Conservation (phyloP, 2,113 vertebrate species). For the Phyllostomus discolor region DNA sequence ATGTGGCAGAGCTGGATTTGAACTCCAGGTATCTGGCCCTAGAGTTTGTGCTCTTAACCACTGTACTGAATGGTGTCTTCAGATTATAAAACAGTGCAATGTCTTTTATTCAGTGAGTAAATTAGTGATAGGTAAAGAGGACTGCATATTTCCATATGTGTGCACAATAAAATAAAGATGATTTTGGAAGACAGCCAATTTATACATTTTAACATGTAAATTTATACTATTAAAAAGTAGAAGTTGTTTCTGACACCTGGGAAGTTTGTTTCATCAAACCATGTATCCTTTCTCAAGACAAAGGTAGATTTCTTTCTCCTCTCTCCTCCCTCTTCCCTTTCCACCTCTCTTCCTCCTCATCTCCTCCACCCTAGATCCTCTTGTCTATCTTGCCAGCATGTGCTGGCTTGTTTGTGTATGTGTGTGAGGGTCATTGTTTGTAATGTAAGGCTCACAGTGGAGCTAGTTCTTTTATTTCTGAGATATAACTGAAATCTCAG, state of each 20-base stretch:
- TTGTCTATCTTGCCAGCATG: neutral
- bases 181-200: neutral
- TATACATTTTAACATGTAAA: neutral
- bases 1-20: neutral
- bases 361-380: neutral
- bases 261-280: neutral
- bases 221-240: neutral
- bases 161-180: neutral
- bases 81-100: neutral
- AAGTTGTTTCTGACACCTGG: neutral
- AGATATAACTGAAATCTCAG: neutral
- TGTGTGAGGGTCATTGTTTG: neutral
- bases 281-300: neutral
- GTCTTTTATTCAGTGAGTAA: neutral
- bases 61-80: neutral
- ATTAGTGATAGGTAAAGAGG: neutral
- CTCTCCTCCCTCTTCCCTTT: neutral
- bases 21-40: neutral
- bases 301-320: slow-evolving; percentile 5
- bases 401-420: neutral
- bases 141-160: neutral
- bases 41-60: neutral
- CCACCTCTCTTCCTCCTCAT: neutral
- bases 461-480: neutral
- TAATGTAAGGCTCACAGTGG: neutral